Conservation (phyloP, 92 coral and sea anemone genomes). For the Meandrina meandrites region DNA sequence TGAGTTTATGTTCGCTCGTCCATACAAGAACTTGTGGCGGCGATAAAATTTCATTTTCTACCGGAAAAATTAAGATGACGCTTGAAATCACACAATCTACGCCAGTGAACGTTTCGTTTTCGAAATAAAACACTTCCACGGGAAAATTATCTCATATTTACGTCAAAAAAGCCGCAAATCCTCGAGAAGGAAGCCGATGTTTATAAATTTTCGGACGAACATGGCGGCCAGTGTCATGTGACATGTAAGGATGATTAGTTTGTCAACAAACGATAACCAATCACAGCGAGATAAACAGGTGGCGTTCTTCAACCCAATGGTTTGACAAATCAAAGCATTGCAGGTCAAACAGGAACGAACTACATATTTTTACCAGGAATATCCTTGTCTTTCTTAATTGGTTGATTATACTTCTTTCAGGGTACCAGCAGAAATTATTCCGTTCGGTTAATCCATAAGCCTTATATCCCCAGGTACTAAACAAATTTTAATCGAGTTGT, state of each 20-base stretch:
- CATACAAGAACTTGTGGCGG: neutral
- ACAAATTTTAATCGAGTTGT: neutral
- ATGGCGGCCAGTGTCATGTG: constrained; percentile 68
- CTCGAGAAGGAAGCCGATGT: constrained; percentile 9
- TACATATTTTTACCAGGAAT: constrained; percentile 25
- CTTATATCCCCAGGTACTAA: neutral
- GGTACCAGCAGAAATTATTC: constrained; percentile 46
- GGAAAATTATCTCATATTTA: neutral
- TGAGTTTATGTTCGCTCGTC: constrained; percentile 26
- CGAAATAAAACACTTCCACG: neutral
- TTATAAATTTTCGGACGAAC: constrained; percentile 36
- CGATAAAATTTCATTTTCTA: constrained; percentile 28
- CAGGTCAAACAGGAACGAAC: constrained; percentile 16
- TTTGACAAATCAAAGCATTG: constrained; percentile 15
- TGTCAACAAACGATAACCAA: constrained; percentile 74
- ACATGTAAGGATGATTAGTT: constrained; percentile 48
- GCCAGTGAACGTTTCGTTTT: neutral
- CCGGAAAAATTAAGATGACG: neutral
- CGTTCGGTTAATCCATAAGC: constrained; percentile 21
- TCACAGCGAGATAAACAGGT: constrained; percentile 70
- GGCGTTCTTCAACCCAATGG: constrained; percentile 41
- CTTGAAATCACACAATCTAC: neutral
- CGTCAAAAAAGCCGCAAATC: constrained; percentile 27
- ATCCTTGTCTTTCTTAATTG: constrained; percentile 33
- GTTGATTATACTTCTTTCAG: constrained; percentile 18